Conservation (phyloP, 2,113 vertebrate genomes). For the Ailuropoda melanoleuca region DNA sequence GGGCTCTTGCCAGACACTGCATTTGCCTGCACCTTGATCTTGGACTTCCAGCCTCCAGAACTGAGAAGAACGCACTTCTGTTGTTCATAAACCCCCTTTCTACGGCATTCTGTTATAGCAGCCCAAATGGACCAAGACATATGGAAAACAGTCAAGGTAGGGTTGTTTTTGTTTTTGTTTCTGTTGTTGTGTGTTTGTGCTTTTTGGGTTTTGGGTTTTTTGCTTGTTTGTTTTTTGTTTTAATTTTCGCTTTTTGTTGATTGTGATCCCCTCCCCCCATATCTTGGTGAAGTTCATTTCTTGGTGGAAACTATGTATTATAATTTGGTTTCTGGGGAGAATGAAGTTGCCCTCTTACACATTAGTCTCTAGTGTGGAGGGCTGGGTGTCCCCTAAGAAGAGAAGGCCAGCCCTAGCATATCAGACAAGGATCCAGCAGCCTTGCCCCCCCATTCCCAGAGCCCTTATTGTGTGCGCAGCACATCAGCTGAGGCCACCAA, state of each 20-base stretch:
- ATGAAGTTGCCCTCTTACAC: too few species aligned
- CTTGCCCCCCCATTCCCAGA: fast-evolving
- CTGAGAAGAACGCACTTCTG: too few species aligned
- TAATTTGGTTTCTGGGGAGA: too few species aligned
- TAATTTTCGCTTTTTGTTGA: neutral
- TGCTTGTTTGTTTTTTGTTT: neutral
- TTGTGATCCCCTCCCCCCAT: fast-evolving
- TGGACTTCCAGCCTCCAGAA: too few species aligned
- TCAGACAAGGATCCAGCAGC: neutral
- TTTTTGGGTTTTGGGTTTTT: too few species aligned
- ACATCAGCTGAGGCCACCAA: too few species aligned
- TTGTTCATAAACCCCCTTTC: neutral
- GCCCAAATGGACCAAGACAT: too few species aligned
- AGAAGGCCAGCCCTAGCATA: too few species aligned
- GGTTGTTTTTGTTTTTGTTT: neutral
- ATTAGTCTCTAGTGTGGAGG: too few species aligned
- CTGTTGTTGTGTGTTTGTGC: too few species aligned
- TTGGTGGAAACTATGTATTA: fast-evolving
- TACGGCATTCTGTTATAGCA: fast-evolving
- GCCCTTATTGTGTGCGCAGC: fast-evolving
- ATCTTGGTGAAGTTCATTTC: neutral
- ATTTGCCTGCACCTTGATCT: too few species aligned
- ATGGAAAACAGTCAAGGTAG: fast-evolving
- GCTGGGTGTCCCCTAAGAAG: neutral
- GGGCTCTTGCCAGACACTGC: neutral